Evolutionary conservation across 2,797 vertebrate species (phyloP).

Genomic region (Lutjanus argentimaculatus): DNA sequence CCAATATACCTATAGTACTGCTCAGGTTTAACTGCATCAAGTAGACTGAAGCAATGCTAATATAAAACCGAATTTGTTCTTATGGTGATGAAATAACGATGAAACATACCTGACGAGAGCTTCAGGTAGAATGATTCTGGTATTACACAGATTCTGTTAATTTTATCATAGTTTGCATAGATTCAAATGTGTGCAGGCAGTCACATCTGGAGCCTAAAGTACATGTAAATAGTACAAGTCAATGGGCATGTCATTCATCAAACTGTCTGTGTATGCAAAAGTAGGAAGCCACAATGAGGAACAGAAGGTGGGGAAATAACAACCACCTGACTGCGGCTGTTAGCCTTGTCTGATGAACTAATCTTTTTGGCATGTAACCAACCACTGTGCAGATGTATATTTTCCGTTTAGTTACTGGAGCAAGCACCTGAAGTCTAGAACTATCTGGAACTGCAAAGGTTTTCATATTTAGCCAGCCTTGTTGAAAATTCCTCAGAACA

Average conservation of each 20-base stretch:
- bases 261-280: conserved; percentile 72
- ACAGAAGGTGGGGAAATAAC: conserved; percentile 15
- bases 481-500: not conserved
- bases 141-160: conserved; percentile 7
- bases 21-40: not conserved
- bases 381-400: not conserved
- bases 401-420: not conserved
- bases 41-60: not conserved
- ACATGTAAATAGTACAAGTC: conserved; percentile 40
- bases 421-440: not conserved
- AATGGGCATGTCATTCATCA: conserved; percentile 54
- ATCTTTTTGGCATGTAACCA: conserved; percentile 17
- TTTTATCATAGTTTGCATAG: conserved; percentile 54
- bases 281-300: conserved; percentile 31
- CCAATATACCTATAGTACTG: not conserved
- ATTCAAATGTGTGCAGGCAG: conserved; percentile 64
- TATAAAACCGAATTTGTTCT: not conserved
- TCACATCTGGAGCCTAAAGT: conserved; percentile 46
- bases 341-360: conserved; percentile 11
- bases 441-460: not conserved
- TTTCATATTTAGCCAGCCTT: not conserved
- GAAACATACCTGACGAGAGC: not conserved
- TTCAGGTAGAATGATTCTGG: not conserved
- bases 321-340: conserved; percentile 21
- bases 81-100: not conserved